These are phyloP conservation scores for Myrmophylax atrothorax DNA, from an alignment of 2,113 vertebrate genomes.

Conservation along the genomic window DNA sequence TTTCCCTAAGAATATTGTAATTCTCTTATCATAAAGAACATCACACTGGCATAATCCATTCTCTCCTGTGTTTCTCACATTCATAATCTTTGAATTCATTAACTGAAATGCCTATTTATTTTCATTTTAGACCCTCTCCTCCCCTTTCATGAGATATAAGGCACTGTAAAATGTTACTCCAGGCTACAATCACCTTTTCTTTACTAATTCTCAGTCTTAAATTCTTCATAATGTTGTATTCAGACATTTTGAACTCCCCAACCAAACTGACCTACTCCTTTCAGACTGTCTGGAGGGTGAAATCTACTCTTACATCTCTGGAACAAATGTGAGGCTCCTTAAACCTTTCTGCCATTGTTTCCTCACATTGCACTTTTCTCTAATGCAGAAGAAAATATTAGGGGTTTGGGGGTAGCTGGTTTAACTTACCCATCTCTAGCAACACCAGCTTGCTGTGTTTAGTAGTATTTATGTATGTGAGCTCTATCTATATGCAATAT, in stretches of 20 bases:
- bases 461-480: background rate
- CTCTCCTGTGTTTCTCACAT: background rate
- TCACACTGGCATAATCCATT: background rate
- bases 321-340: background rate
- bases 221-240: background rate
- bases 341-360: background rate
- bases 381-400: background rate
- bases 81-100: background rate
- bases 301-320: background rate
- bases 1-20: background rate
- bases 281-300: background rate
- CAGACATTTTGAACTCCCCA: background rate
- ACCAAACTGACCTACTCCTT: background rate
- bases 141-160: background rate
- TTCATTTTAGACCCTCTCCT: background rate
- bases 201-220: background rate
- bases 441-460: background rate
- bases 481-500: background rate
- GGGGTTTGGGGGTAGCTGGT: background rate
- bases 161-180: background rate
- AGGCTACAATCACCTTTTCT: background rate
- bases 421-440: background rate
- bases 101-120: background rate
- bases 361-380: background rate
- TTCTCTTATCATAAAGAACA: background rate